phyloP scores from a whole-genome alignment of 2,113 vertebrate genomes.

The Protobothrops flavoviridis region DNA sequence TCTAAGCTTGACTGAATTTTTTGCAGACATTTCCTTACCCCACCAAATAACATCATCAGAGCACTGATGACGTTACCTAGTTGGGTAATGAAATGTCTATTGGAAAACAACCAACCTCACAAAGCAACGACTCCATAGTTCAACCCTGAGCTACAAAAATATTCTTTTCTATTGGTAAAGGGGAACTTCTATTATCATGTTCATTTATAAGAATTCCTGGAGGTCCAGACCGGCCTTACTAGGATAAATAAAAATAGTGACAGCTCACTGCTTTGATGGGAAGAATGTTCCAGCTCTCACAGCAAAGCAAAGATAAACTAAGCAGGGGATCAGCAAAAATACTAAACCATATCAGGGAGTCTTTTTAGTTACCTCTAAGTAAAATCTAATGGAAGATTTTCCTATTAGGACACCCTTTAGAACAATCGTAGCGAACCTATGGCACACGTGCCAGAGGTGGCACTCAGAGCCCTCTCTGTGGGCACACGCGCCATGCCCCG shows the following conservation, averaged over 20 bases:
- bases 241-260: too few relatives aligned
- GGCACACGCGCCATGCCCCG: too few relatives aligned
- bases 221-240: background rate
- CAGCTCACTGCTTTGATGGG: background rate
- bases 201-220: background rate
- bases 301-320: background rate
- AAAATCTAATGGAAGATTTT: background rate
- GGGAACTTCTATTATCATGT: background rate
- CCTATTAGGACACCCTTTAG: background rate
- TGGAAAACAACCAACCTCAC: background rate
- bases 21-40: background rate
- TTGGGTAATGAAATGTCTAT: background rate
- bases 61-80: background rate
- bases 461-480: too few relatives aligned
- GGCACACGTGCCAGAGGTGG: too few relatives aligned
- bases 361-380: background rate
- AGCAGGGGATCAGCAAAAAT: background rate
- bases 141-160: background rate
- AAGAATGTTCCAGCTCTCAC: background rate
- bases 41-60: background rate
- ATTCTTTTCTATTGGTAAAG: background rate
- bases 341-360: background rate
- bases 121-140: background rate
- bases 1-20: background rate
- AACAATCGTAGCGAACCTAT: too few relatives aligned